Conservation (phyloP, 2,888 invertebrate genomes). For the Caenorhabditis auriculariae region DNA sequence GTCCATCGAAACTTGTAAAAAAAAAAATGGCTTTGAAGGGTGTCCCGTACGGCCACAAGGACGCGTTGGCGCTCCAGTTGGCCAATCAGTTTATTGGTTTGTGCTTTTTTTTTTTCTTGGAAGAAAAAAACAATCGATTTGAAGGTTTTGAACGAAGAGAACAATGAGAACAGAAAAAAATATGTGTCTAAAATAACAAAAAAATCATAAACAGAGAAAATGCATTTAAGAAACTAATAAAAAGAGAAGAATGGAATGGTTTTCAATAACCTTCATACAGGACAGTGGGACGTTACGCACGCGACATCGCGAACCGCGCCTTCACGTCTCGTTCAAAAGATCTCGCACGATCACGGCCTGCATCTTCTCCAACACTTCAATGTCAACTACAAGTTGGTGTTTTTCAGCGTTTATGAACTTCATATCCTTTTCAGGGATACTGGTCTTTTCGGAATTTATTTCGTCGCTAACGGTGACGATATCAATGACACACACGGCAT, state of each 20-base stretch:
- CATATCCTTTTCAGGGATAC: constrained; percentile 33
- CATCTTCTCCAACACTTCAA: constrained; percentile 76
- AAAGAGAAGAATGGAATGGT: neutral
- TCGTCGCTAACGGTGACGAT: constrained; percentile 50
- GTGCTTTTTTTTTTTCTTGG: constrained; percentile 2
- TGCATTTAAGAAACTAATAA: neutral
- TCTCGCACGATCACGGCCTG: constrained; percentile 46
- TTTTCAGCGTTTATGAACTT: neutral
- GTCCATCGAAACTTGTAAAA: constrained; percentile 65
- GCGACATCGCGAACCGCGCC: constrained; percentile 56
- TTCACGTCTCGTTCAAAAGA: constrained; percentile 49
- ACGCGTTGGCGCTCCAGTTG: constrained; percentile 51
- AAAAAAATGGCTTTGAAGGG: constrained; percentile 32
- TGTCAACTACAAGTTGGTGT: constrained; percentile 82
- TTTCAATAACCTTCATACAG: constrained; percentile 19
- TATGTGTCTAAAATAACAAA: no score
- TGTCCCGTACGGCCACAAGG: constrained; percentile 51
- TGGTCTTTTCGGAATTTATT: constrained; percentile 57
- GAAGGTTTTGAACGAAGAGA: neutral
- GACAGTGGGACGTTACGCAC: constrained; percentile 59
- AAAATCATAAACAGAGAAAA: no score
- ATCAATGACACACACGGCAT: constrained; percentile 40
- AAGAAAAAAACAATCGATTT: no score
- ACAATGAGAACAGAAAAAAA: no score
- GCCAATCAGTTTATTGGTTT: constrained; percentile 41